Percentiles rank a stretch among this genome's conserved stretches.
These are phyloP conservation scores for Polymixis lichenea DNA, from an alignment of 2,888 invertebrate genomes.

Conservation along the genomic window DNA sequence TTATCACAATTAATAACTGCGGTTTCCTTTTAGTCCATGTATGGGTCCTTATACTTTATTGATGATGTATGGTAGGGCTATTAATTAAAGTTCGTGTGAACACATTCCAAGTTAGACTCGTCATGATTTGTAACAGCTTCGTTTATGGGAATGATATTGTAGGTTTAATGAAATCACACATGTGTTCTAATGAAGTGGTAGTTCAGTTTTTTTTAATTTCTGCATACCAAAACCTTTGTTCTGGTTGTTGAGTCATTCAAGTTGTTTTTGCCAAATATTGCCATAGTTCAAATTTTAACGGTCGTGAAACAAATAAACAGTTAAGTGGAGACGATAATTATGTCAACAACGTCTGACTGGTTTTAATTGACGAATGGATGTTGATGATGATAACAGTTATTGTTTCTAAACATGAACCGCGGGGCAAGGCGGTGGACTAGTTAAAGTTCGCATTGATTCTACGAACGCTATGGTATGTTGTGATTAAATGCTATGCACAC, in stretches of 20 bases:
- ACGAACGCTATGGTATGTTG: conserved; percentile 8
- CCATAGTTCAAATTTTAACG: conserved; percentile 51
- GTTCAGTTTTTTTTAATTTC: conserved; percentile 41
- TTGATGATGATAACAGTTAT: conserved; percentile 48
- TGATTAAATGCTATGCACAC: conserved; percentile 15
- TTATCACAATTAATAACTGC: conserved; percentile 48
- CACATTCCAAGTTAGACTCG: conserved; percentile 37
- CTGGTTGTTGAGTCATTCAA: conserved; percentile 38
- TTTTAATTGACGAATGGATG: conserved; percentile 58
- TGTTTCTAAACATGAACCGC: conserved; percentile 53
- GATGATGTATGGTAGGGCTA: conserved; percentile 28
- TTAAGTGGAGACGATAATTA: conserved; percentile 50
- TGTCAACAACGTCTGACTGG: conserved; percentile 47
- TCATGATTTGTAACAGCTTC: conserved; percentile 35
- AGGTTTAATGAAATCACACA: conserved; percentile 39
- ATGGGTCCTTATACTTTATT: conserved; percentile 17
- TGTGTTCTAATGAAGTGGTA: conserved; percentile 39
- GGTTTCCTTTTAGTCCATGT: conserved; percentile 52
- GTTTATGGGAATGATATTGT: conserved; percentile 36
- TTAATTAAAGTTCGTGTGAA: conserved; percentile 54
- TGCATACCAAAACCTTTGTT: conserved; percentile 43
- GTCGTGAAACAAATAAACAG: conserved; percentile 29
- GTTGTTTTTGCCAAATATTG: conserved; percentile 48
- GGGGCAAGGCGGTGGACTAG: conserved; percentile 48
- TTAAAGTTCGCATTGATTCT: conserved; percentile 36